A percentile compares a stretch with the other conserved stretches of the same genome.
These are phyloP conservation scores for Dreissena rostriformis DNA, from an alignment of 1,140 invertebrate genomes.

Conservation along the genomic window DNA sequence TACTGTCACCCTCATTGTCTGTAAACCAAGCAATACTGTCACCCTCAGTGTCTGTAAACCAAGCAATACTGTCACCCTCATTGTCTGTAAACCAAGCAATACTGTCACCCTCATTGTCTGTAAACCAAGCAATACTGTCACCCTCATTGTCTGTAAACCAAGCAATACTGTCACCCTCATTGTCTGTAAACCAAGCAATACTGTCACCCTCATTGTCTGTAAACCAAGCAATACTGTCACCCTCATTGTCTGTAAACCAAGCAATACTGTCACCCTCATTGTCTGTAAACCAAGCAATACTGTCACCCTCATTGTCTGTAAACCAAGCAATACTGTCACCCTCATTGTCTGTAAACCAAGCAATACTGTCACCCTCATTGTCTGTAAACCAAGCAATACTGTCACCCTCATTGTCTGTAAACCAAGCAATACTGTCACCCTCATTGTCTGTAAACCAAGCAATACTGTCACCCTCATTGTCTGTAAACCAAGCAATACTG, in stretches of 20 bases:
- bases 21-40: background rate
- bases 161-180: conserved; percentile 8
- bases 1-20: conserved; percentile 24
- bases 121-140: background rate
- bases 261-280: conserved; percentile 11
- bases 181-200: conserved; percentile 11
- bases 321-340: background rate
- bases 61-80: background rate
- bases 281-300: conserved; percentile 7
- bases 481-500: conserved; percentile 1
- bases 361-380: conserved; percentile 11
- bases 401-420: conserved; percentile 30
- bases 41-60: background rate
- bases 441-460: conserved; percentile 27
- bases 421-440: background rate
- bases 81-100: background rate
- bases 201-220: conserved; percentile 23
- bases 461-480: conserved; percentile 8
- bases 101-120: conserved; percentile 24
- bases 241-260: conserved; percentile 27
- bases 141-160: conserved; percentile 28
- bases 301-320: conserved; percentile 23
- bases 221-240: background rate
- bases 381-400: conserved; percentile 8
- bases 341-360: conserved; percentile 24